These are phyloP conservation scores for Lates calcarifer DNA, from an alignment of 2,113 vertebrate genomes.

Conservation along the genomic window DNA sequence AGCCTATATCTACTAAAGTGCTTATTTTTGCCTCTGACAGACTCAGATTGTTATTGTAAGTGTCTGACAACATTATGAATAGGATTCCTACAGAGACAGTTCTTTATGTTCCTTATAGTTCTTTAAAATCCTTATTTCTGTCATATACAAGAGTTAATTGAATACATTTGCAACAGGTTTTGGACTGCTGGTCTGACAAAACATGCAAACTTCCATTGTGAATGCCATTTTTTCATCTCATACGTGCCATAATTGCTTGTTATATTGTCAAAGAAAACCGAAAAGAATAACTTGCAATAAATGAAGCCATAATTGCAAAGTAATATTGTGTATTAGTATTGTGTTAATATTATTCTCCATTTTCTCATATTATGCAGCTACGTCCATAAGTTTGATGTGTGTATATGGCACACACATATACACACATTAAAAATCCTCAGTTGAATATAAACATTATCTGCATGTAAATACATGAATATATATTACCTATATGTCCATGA, in stretches of 20 bases:
- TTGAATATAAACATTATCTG: neutral
- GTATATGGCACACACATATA: too few relatives aligned
- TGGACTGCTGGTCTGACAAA: neutral
- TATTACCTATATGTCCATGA: neutral
- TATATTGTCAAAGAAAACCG: neutral
- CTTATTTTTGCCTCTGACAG: too few relatives aligned
- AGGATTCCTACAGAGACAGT: too few relatives aligned
- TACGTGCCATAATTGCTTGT: neutral
- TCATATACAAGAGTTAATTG: neutral
- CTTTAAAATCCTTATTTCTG: neutral
- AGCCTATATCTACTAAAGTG: too few relatives aligned
- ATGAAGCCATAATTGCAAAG: neutral
- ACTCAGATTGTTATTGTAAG: too few relatives aligned
- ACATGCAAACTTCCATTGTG: neutral
- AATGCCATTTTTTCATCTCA: neutral
- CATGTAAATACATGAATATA: neutral
- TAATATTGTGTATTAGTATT: neutral
- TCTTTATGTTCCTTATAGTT: too few relatives aligned
- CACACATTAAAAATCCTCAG: too few relatives aligned
- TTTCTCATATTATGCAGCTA: neutral
- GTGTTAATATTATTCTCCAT: neutral
- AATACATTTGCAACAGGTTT: neutral
- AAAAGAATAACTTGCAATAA: too few relatives aligned
- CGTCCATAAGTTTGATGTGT: too few relatives aligned
- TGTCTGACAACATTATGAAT: too few relatives aligned